Conservation (phyloP, 2,888 invertebrate genomes). For the Ophonus ardosiacus region DNA sequence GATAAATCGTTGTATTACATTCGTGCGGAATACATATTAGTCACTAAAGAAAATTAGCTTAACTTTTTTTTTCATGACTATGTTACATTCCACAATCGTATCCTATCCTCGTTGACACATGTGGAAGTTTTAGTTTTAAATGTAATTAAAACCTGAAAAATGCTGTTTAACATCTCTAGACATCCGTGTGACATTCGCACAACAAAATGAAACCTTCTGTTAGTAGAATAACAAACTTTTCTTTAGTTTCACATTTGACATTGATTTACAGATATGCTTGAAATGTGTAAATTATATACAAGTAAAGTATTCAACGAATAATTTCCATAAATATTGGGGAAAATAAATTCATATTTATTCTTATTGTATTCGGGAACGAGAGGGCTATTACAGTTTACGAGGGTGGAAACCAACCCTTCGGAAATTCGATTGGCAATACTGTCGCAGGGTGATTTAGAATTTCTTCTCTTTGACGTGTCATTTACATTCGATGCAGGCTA, state of each 20-base stretch:
- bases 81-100: too few species aligned
- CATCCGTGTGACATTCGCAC: slow-evolving; percentile 1
- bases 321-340: slow-evolving; percentile 25
- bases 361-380: slow-evolving; percentile 6
- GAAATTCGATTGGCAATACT: slow-evolving; percentile 19
- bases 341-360: slow-evolving; percentile 48
- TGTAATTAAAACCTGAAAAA: slow-evolving; percentile 15
- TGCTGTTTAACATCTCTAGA: slow-evolving; percentile 12
- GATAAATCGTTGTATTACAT: too few species aligned
- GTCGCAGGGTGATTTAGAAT: slow-evolving; percentile 44
- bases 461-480: slow-evolving; percentile 52
- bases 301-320: not conserved
- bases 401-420: not conserved
- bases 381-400: slow-evolving; percentile 35
- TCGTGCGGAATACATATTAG: too few species aligned
- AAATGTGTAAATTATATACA: slow-evolving; percentile 27
- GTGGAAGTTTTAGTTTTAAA: slow-evolving; percentile 3
- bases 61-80: too few species aligned
- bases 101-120: not conserved
- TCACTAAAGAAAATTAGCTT: too few species aligned
- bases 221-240: not conserved
- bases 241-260: slow-evolving; percentile 13
- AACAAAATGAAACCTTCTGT: not conserved
- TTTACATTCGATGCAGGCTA: slow-evolving; percentile 48
- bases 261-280: not conserved